Evolutionary conservation across 1,140 invertebrate genomes (phyloP).

Genomic region (Caenorhabditis briggsae): DNA sequence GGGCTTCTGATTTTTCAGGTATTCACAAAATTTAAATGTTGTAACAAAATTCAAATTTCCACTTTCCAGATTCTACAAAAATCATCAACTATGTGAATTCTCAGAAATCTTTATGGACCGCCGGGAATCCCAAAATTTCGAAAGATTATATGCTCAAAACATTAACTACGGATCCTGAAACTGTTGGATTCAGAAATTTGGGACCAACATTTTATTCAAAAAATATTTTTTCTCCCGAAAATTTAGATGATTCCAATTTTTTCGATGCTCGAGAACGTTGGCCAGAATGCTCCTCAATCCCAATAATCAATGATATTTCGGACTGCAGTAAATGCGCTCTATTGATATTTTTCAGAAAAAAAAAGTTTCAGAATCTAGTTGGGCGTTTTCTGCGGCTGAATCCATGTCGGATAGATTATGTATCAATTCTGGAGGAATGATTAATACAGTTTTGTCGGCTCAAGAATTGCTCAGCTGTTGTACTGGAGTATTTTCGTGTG

Average conservation of each 20-base stretch:
- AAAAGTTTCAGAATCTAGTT: constrained; percentile 28
- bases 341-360: background rate
- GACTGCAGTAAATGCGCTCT: constrained; percentile 4
- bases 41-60: background rate
- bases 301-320: constrained; percentile 8
- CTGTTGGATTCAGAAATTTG: background rate
- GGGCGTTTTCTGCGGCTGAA: constrained; percentile 39
- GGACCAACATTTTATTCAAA: no score
- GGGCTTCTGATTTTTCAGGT: background rate
- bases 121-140: background rate
- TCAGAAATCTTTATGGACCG: constrained; percentile 72
- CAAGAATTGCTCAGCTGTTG: constrained; percentile 54
- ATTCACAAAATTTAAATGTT: no score
- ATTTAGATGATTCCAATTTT: background rate
- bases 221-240: background rate
- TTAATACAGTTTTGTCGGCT: background rate
- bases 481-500: background rate
- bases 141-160: background rate
- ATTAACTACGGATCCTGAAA: background rate
- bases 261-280: constrained; percentile 40
- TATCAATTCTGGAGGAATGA: constrained; percentile 33
- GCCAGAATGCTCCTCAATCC: constrained; percentile 25
- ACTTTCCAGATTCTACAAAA: background rate
- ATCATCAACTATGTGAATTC: constrained; percentile 75
- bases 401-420: constrained; percentile 52